Conservation (phyloP, 2,113 vertebrate genomes). For the Cebus imitator region DNA sequence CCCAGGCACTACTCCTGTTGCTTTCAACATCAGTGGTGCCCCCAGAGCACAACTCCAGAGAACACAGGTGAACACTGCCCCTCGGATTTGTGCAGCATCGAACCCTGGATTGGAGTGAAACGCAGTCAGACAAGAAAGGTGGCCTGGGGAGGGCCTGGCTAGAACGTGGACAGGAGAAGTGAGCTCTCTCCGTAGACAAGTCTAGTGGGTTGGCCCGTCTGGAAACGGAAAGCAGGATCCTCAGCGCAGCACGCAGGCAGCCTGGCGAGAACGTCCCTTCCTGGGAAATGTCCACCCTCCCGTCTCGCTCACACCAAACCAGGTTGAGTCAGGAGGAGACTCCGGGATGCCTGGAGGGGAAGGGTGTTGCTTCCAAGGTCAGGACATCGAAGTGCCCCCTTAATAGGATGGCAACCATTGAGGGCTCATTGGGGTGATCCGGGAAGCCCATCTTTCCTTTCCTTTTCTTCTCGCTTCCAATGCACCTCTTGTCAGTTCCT, state of each 20-base stretch:
- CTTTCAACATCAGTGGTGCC: accelerated
- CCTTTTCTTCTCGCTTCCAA: accelerated
- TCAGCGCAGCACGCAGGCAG: neutral
- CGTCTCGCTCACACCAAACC: neutral
- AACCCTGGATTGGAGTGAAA: neutral
- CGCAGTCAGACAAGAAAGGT: accelerated
- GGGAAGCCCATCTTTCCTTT: neutral
- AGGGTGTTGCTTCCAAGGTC: neutral
- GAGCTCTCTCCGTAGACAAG: accelerated
- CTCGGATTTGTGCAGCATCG: accelerated
- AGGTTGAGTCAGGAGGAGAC: accelerated
- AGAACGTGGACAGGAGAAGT: neutral
- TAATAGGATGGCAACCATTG: neutral
- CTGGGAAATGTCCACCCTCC: neutral
- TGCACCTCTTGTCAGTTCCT: too few species aligned
- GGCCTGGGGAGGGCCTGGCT: accelerated
- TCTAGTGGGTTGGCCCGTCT: accelerated
- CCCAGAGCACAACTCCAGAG: neutral
- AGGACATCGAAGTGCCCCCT: too few species aligned
- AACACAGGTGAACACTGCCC: accelerated
- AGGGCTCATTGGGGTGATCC: neutral
- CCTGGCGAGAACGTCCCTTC: too few species aligned
- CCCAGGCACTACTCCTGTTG: neutral
- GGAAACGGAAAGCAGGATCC: neutral
- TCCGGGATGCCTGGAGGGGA: neutral